A percentile compares a stretch with the other conserved stretches of the same genome.
Evolutionary conservation across 1,140 invertebrate genomes (phyloP).

Genomic region (Meloidogyne floridensis): DNA sequence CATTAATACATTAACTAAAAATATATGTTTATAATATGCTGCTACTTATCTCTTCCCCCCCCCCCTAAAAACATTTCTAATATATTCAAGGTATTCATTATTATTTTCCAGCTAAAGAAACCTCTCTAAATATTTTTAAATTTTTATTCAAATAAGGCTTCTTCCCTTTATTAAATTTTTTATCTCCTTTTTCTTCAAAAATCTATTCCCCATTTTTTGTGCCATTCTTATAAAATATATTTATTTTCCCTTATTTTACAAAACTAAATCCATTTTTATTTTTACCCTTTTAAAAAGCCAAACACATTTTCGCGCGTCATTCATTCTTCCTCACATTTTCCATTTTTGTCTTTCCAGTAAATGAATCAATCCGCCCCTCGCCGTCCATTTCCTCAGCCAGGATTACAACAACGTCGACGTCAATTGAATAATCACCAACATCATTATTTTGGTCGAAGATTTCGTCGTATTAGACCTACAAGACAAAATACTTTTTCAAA

Average conservation of each 20-base stretch:
- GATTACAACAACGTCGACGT: conserved; percentile 6
- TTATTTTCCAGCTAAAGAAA: no score
- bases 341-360: conserved; percentile 6
- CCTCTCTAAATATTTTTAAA: no score
- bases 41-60: no score
- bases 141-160: no score
- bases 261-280: neutral
- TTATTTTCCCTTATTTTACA: neutral
- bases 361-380: conserved; percentile 11
- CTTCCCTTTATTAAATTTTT: no score
- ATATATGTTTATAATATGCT: no score
- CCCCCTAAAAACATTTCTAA: no score
- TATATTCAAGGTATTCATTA: no score
- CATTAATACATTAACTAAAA: no score
- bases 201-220: neutral
- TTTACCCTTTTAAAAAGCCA: neutral
- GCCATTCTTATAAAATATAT: neutral
- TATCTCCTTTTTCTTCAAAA: neutral
- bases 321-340: neutral
- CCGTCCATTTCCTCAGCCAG: conserved; percentile 2
- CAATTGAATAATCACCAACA: conserved; percentile 4
- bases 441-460: conserved; percentile 5
- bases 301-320: neutral
- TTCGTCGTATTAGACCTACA: conserved; percentile 9
- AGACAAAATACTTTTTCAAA: conserved; percentile 4